phyloP scores from a whole-genome alignment of 2,113 vertebrate species.

The Pseudopipra pipra region DNA sequence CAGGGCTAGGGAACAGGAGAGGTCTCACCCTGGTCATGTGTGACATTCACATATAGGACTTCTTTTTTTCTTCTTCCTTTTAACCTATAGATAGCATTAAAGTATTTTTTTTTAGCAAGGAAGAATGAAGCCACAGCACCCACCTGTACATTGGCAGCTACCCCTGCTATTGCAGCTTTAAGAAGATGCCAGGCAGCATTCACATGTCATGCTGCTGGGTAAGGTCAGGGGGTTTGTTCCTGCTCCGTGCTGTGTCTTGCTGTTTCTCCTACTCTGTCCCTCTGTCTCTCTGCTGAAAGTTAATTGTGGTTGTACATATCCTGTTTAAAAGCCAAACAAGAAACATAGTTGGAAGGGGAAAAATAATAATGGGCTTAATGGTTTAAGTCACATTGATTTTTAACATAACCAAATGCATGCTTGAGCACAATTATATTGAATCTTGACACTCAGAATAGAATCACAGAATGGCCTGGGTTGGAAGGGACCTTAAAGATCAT shows the following conservation, averaged over 20 bases:
- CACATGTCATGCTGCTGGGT: not conserved
- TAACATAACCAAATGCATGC: not conserved
- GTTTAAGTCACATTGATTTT: not conserved
- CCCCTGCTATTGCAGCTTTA: rapidly evolving
- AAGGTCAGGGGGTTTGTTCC: not conserved
- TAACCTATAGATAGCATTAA: not conserved
- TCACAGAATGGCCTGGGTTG: not conserved
- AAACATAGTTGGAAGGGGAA: not conserved
- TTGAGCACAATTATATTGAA: not conserved
- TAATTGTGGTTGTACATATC: not conserved
- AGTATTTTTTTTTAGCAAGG: not conserved
- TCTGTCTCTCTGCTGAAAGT: not conserved
- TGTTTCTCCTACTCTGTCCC: not conserved
- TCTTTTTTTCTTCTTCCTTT: not conserved
- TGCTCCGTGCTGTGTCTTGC: rapidly evolving
- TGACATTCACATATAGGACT: not conserved
- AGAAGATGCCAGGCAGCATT: not conserved
- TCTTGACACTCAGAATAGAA: not conserved
- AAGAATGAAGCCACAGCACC: not conserved
- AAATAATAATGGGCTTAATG: not conserved
- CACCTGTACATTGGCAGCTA: not conserved
- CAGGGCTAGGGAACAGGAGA: not conserved
- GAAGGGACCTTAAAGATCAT: not conserved
- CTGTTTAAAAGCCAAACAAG: not conserved
- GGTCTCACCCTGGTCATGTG: rapidly evolving